Percentiles rank a stretch among this genome's conserved stretches.
phyloP scores from a whole-genome alignment of 2,797 vertebrate genomes.

The Gallinago nigripennis region DNA sequence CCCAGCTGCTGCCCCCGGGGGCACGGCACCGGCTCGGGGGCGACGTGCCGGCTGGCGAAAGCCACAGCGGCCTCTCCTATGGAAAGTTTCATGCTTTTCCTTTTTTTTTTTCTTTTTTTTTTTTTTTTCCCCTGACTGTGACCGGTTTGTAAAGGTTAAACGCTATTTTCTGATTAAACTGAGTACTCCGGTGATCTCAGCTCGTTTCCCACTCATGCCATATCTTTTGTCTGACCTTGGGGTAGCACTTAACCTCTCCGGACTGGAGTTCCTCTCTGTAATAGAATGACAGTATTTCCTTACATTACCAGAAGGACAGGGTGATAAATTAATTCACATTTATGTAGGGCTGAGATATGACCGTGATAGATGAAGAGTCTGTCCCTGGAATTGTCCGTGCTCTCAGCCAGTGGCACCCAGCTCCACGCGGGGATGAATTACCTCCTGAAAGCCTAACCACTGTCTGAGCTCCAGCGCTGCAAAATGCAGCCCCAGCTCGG shows the following conservation, averaged over 20 bases:
- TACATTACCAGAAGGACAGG: background rate
- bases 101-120: too few species aligned
- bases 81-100: background rate
- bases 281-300: background rate
- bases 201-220: background rate
- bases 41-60: background rate
- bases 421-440: background rate
- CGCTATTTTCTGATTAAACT: background rate
- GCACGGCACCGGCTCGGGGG: rapidly evolving
- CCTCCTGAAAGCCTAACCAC: background rate
- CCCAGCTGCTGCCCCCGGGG: background rate
- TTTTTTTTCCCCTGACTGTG: background rate
- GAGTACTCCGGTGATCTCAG: background rate
- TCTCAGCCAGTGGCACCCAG: background rate
- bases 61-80: rapidly evolving
- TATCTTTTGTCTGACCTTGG: constrained; percentile 6
- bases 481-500: background rate
- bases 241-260: background rate
- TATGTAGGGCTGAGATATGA: background rate
- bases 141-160: background rate
- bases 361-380: background rate
- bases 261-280: background rate
- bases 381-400: background rate
- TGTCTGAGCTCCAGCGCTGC: background rate
- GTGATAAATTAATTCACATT: background rate